Evolutionary conservation across 2,888 invertebrate genomes (phyloP).

Genomic region (Agrilus biguttatus): DNA sequence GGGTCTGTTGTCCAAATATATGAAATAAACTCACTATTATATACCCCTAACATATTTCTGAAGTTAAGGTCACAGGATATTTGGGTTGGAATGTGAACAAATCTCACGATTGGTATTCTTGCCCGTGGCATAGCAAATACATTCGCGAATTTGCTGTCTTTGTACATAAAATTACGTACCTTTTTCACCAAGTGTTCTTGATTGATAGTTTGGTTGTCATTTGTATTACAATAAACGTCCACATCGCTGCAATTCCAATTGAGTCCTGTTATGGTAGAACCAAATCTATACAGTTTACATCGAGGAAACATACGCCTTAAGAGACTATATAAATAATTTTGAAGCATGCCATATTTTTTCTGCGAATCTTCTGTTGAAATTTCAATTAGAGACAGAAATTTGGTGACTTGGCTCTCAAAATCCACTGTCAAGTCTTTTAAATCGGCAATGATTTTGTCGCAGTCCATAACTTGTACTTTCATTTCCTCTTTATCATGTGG

Average conservation of each 20-base stretch:
- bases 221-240: conserved; percentile 40
- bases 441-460: conserved; percentile 10
- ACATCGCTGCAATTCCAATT: conserved; percentile 57
- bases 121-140: conserved; percentile 53
- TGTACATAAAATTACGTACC: conserved; percentile 13
- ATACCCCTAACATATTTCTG: conserved; percentile 52
- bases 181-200: conserved; percentile 13
- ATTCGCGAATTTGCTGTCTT: conserved; percentile 25
- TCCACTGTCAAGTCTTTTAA: conserved; percentile 16
- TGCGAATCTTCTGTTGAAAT: conserved; percentile 23
- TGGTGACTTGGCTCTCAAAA: conserved; percentile 30
- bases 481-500: not conserved
- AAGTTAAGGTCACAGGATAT: conserved; percentile 60
- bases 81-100: conserved; percentile 44
- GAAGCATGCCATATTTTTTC: conserved; percentile 26
- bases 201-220: conserved; percentile 5
- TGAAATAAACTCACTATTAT: conserved; percentile 51
- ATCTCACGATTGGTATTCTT: conserved; percentile 66
- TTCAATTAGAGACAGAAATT: no score
- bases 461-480: conserved; percentile 8
- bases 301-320: conserved; percentile 31
- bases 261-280: conserved; percentile 59
- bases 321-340: conserved; percentile 30
- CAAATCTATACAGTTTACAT: conserved; percentile 44
- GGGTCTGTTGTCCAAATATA: conserved; percentile 43